phyloP scores from a whole-genome alignment of 2,113 vertebrate species.

The Rhinopomastus cyanomelas region DNA sequence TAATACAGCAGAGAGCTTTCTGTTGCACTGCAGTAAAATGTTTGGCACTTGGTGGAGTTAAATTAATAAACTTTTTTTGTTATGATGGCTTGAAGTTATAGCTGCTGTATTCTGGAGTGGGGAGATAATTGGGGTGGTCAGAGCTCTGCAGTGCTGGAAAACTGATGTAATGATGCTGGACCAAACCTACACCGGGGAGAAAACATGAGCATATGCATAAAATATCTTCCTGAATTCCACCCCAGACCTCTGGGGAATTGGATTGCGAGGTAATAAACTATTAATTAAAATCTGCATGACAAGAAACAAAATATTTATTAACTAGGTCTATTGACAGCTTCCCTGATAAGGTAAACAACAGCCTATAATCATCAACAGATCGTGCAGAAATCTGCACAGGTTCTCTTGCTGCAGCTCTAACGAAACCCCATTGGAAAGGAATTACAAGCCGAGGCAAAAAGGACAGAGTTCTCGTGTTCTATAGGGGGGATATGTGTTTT shows the following conservation, averaged over 20 bases:
- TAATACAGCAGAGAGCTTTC: accelerated
- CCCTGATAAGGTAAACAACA: slow-evolving; percentile 41
- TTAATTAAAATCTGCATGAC: slow-evolving; percentile 39
- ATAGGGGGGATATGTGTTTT: slow-evolving; percentile 58
- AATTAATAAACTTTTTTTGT: slow-evolving; percentile 59
- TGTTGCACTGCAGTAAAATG: slow-evolving; percentile 22
- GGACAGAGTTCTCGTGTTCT: slow-evolving; percentile 19
- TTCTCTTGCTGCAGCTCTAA: neutral
- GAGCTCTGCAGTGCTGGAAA: slow-evolving; percentile 7
- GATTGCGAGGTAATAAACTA: slow-evolving; percentile 32
- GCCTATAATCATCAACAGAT: slow-evolving; percentile 23
- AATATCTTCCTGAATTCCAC: neutral
- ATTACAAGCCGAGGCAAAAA: slow-evolving; percentile 1
- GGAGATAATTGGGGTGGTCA: slow-evolving; percentile 42
- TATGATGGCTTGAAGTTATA: neutral
- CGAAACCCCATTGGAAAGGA: neutral
- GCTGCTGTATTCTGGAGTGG: neutral
- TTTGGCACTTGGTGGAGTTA: neutral
- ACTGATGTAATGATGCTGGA: slow-evolving; percentile 29
- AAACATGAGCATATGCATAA: slow-evolving; percentile 1
- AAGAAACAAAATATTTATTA: slow-evolving; percentile 11
- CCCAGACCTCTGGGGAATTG: neutral
- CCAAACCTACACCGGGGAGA: slow-evolving; percentile 11
- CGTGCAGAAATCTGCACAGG: neutral
- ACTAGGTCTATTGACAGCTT: slow-evolving; percentile 40